Percentiles rank a stretch among this genome's conserved stretches.
phyloP scores from a whole-genome alignment of 2,113 vertebrate genomes.

The Verasper variegatus region DNA sequence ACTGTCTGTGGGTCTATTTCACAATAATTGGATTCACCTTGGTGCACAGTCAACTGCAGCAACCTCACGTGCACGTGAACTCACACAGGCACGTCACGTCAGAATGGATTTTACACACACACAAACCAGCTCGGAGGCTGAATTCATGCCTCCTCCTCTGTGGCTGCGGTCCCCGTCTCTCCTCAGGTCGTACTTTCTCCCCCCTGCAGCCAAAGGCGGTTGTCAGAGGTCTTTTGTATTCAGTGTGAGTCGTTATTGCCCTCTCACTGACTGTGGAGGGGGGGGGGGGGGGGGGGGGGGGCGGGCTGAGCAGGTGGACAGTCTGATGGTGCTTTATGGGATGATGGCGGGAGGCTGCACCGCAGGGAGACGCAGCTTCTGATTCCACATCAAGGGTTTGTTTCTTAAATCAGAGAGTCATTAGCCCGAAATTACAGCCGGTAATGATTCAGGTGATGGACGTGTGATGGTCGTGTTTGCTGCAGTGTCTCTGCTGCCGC shows the following conservation, averaged over 20 bases:
- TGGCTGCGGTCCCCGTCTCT: slow-evolving; percentile 4
- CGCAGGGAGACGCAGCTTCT: slow-evolving; percentile 32
- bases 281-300: slow-evolving; percentile 35
- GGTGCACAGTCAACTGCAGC: slow-evolving; percentile 16
- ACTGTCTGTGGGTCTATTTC: slow-evolving; percentile 9
- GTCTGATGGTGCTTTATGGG: slow-evolving; percentile 38
- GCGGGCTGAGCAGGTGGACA: slow-evolving; percentile 62
- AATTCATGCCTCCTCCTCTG: background rate
- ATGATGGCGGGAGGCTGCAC: slow-evolving; percentile 48
- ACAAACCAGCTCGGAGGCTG: slow-evolving; percentile 2
- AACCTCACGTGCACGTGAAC: slow-evolving; percentile 20
- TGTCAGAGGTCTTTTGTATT: slow-evolving; percentile 72
- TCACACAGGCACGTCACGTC: background rate
- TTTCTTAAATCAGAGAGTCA: slow-evolving; percentile 39
- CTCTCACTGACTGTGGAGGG: slow-evolving; percentile 43
- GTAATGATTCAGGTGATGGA: slow-evolving; percentile 25
- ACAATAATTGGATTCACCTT: slow-evolving; percentile 34
- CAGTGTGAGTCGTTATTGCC: slow-evolving; percentile 59
- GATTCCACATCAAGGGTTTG: slow-evolving; percentile 32
- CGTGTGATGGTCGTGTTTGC: slow-evolving; percentile 18
- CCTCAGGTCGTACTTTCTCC: slow-evolving; percentile 26
- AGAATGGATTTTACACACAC: background rate
- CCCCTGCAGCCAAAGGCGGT: slow-evolving; percentile 56
- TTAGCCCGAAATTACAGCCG: slow-evolving; percentile 48
- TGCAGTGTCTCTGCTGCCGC: slow-evolving; percentile 35